A percentile compares a stretch with the other conserved stretches of the same genome.
phyloP scores from a whole-genome alignment of 2,888 invertebrate species.

The Diploptera punctata region DNA sequence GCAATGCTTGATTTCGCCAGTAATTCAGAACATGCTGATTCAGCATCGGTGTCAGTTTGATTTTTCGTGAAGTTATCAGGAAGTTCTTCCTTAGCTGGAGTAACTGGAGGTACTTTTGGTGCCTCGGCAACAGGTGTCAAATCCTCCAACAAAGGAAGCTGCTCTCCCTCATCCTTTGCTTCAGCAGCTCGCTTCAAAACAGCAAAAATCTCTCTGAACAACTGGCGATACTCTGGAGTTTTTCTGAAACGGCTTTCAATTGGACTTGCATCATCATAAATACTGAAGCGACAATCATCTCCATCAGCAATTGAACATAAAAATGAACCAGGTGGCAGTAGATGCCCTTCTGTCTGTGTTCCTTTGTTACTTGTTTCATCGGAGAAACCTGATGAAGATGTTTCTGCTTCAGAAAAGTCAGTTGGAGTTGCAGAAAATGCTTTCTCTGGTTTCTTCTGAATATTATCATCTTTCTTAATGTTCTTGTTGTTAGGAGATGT shows the following conservation, averaged over 20 bases:
- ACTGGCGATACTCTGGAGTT: constrained; percentile 78
- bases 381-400: constrained; percentile 82
- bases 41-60: background rate
- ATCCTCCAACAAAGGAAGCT: constrained; percentile 74
- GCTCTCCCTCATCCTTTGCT: constrained; percentile 81
- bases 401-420: constrained; percentile 86
- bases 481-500: constrained; percentile 16
- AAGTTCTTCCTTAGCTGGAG: constrained; percentile 69
- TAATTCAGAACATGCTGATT: background rate
- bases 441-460: constrained; percentile 35
- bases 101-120: constrained; percentile 70
- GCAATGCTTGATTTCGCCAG: background rate
- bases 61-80: constrained; percentile 60
- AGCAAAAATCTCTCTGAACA: constrained; percentile 85
- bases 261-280: constrained; percentile 78
- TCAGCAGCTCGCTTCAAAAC: constrained; percentile 84
- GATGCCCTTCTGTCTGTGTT: constrained; percentile 79
- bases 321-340: constrained; percentile 76
- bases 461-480: background rate
- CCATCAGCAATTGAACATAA: constrained; percentile 86
- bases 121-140: constrained; percentile 54
- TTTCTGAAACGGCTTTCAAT: constrained; percentile 84
- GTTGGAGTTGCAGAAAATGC: constrained; percentile 72
- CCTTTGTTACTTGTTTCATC: constrained; percentile 85
- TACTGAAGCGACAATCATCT: constrained; percentile 84